Evolutionary conservation across 2,888 invertebrate species (phyloP).

Genomic region (Eristalinus aeneus): DNA sequence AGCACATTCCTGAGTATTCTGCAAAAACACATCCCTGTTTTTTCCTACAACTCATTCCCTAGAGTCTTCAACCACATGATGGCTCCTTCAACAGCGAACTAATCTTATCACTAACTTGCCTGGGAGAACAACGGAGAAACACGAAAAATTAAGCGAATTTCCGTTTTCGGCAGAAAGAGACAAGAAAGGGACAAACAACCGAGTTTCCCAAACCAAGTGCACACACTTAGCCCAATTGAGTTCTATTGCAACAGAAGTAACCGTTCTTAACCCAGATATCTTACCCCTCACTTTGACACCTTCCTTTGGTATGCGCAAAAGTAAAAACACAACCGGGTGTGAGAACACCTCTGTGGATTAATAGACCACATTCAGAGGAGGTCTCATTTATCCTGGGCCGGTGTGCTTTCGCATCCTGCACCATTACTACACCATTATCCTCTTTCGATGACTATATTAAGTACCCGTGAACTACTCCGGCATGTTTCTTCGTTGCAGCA

Average conservation of each 20-base stretch:
- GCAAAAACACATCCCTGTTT: too few relatives aligned
- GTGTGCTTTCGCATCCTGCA: neutral
- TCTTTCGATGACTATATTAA: slow-evolving; percentile 61
- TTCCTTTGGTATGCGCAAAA: neutral
- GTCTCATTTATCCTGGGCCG: slow-evolving; percentile 55
- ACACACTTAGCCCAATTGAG: slow-evolving; percentile 23
- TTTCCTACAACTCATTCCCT: too few relatives aligned
- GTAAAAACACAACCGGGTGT: slow-evolving; percentile 13
- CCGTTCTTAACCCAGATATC: slow-evolving; percentile 41
- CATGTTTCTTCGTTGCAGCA: neutral
- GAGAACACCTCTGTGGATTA: slow-evolving; percentile 49
- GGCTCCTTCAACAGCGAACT: neutral
- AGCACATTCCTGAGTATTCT: too few relatives aligned
- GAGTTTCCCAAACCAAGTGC: slow-evolving; percentile 4
- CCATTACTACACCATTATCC: slow-evolving; percentile 63
- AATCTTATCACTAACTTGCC: neutral
- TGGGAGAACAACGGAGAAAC: neutral
- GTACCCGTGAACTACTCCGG: slow-evolving; percentile 37
- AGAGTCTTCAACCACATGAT: neutral
- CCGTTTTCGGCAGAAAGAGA: neutral
- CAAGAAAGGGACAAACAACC: neutral
- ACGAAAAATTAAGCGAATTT: slow-evolving; percentile 12
- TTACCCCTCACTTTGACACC: neutral
- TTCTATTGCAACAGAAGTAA: neutral
- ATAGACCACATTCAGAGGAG: slow-evolving; percentile 60